A percentile compares a stretch with the other conserved stretches of the same genome.
Conservation (phyloP, 2,888 invertebrate species). For the Stenodera caucasica region DNA sequence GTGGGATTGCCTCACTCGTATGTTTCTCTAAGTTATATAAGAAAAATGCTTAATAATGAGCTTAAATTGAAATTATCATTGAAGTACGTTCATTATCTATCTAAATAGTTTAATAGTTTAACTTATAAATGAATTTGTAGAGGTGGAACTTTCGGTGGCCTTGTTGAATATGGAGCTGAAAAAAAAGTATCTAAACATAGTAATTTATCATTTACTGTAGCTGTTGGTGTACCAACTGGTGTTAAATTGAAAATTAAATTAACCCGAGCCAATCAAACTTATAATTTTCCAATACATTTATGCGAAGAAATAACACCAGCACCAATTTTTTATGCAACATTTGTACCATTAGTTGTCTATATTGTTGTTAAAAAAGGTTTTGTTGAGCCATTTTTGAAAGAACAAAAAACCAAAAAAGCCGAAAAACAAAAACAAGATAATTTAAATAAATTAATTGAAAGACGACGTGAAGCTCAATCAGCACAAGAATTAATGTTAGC, state of each 20-base stretch:
- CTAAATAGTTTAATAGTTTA: conserved; percentile 13
- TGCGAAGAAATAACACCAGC: conserved; percentile 89
- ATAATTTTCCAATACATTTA: conserved; percentile 85
- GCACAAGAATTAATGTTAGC: conserved; percentile 90
- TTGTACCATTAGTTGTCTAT: conserved; percentile 83
- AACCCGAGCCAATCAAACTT: conserved; percentile 83
- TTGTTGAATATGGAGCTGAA: conserved; percentile 89
- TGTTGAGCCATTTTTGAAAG: conserved; percentile 80
- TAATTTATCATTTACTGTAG: conserved; percentile 80
- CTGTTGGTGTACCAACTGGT: conserved; percentile 83
- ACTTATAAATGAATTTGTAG: conserved; percentile 55
- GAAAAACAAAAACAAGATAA: conserved; percentile 82
- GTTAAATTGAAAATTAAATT: conserved; percentile 87
- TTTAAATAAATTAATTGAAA: conserved; percentile 74
- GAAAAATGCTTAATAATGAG: conserved; percentile 78
- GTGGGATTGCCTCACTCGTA: conserved; percentile 83
- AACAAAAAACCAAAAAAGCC: conserved; percentile 77
- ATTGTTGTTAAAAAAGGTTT: conserved; percentile 80
- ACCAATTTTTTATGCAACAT: conserved; percentile 90
- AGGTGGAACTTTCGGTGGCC: conserved; percentile 82
- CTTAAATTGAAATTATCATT: conserved; percentile 70
- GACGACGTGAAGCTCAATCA: conserved; percentile 80
- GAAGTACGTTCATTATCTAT: conserved; percentile 42
- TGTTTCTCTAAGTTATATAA: conserved; percentile 73
- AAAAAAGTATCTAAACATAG: conserved; percentile 92